These are phyloP conservation scores for Campaea margaritaria DNA, from an alignment of 2,888 invertebrate species.

Conservation along the genomic window DNA sequence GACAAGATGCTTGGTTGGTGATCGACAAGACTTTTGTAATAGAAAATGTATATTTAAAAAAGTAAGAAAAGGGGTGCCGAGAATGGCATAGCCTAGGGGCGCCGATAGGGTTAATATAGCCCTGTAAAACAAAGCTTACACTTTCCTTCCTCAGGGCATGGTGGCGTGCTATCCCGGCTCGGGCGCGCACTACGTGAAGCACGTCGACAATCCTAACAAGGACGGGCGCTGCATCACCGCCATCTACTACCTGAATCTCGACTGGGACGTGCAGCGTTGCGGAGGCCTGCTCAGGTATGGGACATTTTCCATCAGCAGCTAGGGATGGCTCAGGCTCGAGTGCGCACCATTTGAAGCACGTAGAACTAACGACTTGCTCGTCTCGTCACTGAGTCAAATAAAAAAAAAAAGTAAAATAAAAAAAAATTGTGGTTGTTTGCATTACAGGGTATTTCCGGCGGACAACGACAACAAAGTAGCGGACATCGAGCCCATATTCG, in stretches of 20 bases:
- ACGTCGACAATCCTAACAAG: constrained; percentile 98
- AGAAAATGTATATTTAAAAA: too few species aligned
- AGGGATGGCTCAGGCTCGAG: constrained; percentile 72
- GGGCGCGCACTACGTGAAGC: constrained; percentile 97
- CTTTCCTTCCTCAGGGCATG: constrained; percentile 92
- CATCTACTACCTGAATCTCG: constrained; percentile 98
- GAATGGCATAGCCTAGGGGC: too few species aligned
- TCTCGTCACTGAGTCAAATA: too few species aligned
- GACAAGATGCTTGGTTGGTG: not conserved
- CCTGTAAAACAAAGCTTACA: not conserved
- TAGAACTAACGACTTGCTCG: constrained; percentile 85
- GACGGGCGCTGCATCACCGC: constrained; percentile 99
- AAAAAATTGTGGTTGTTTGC: constrained; percentile 50
- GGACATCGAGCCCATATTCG: constrained; percentile 96
- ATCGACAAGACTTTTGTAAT: too few species aligned
- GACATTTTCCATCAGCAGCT: not conserved
- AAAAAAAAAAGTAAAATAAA: too few species aligned
- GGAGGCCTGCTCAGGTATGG: constrained; percentile 93
- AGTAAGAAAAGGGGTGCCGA: too few species aligned
- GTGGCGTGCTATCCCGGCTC: constrained; percentile 98
- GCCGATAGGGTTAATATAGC: too few species aligned
- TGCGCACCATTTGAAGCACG: constrained; percentile 97
- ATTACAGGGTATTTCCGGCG: constrained; percentile 93
- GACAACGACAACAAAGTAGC: constrained; percentile 91
- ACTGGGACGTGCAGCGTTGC: constrained; percentile 94